phyloP scores from a whole-genome alignment of 2,888 invertebrate genomes.

The Slavum lentiscoides region DNA sequence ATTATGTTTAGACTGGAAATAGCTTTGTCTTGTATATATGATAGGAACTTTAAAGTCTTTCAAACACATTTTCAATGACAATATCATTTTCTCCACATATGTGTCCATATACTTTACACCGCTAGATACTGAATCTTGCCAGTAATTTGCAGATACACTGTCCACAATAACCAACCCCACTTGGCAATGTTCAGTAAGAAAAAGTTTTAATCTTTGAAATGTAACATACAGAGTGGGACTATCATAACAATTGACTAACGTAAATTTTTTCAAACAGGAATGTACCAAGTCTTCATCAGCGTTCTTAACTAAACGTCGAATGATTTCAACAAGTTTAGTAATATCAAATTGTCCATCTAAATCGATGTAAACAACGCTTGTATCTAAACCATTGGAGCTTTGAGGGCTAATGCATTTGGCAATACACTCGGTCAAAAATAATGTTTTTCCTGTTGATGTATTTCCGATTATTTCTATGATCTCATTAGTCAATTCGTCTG shows the following conservation, averaged over 20 bases:
- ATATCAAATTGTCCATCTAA: constrained; percentile 63
- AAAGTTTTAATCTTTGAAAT: constrained; percentile 44
- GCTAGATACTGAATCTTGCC: constrained; percentile 59
- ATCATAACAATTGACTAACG: constrained; percentile 37
- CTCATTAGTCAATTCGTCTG: constrained; percentile 60
- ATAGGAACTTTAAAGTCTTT: constrained; percentile 63
- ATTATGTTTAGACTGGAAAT: constrained; percentile 59
- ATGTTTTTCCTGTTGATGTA: constrained; percentile 62
- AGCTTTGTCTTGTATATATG: constrained; percentile 64
- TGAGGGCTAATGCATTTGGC: constrained; percentile 62
- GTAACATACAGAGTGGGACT: constrained; percentile 40
- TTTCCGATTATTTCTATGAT: constrained; percentile 63
- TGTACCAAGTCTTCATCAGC: constrained; percentile 19
- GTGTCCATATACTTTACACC: constrained; percentile 57
- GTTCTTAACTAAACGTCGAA: constrained; percentile 57
- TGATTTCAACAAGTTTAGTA: constrained; percentile 58
- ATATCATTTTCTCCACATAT: constrained; percentile 58
- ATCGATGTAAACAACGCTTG: constrained; percentile 62
- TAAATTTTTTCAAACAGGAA: constrained; percentile 34
- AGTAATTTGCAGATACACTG: constrained; percentile 64
- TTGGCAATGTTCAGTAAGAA: constrained; percentile 31
- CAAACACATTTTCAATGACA: constrained; percentile 61
- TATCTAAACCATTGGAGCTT: constrained; percentile 60
- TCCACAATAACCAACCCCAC: constrained; percentile 61
- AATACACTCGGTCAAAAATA: constrained; percentile 62